Evolutionary conservation across 2,797 vertebrate species (phyloP), one percentile per base, ranked within the genome.

Genomic region (Morus bassanus): DNA sequence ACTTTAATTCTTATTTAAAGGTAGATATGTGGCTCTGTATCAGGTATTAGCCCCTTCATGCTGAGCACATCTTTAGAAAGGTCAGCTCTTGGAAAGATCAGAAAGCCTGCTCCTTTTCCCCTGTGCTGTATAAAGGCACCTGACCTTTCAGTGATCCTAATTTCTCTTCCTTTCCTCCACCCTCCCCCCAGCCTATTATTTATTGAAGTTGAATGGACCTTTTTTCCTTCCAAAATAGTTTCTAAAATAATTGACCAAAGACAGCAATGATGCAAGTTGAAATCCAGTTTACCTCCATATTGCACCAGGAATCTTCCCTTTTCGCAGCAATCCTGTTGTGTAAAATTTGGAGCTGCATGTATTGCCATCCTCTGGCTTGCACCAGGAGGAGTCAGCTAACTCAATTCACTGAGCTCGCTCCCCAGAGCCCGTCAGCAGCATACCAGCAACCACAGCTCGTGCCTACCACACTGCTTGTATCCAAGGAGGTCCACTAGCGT

Each of bases 121-220:
- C 60, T 68, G 93, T 92, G 93, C 91, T 97, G 85, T 81, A 70
- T 63, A 93, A 94, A 97, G 97, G 96, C 95, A 96, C 85, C 96
- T 97, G 98, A 98, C 98, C 97, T 98, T 98, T 98, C 83, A 24
- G 18, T 85, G 90, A 97, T 97, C 96, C 96, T 96, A 91, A 97
- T 97, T 97, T 94, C 91, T 95, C 72, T 95, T 91, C 56, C 60
- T 84, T 91, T 91, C 63, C 65, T 86, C 94, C 88, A 45, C 60
- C 30, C 24, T 94, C 59, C 56, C 79, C 77, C 27, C 43, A 65
- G 53, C 67, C 85, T 70, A 82, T 93, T 96, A 97, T 88, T 97
- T 96, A 93, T 90, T 78, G 95, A 94, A 93, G 61, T 41, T 22
- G 46, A 97, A 94, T 92, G n/a, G 43, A 80, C 35, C 21, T 65